Evolutionary conservation across 2,888 invertebrate genomes (phyloP).

Genomic region (Campoletis raptor): DNA sequence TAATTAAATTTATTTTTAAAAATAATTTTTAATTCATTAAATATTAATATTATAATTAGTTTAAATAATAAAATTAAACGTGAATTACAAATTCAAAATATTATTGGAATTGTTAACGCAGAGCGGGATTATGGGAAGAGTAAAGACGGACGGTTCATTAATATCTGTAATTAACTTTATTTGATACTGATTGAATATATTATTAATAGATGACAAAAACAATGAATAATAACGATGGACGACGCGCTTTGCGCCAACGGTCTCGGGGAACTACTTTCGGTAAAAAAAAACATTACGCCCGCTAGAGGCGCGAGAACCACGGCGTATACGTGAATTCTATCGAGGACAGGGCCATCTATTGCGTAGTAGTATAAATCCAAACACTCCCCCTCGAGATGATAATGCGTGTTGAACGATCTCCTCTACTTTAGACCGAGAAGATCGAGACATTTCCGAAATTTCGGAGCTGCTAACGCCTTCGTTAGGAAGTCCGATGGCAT

Average conservation of each 20-base stretch:
- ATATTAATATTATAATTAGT: conserved; percentile 73
- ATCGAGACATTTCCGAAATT: neutral
- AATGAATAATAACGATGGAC: too few relatives aligned
- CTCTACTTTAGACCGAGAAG: neutral
- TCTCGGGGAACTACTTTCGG: too few relatives aligned
- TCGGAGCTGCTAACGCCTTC: neutral
- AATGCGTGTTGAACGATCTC: neutral
- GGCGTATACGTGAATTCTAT: too few relatives aligned
- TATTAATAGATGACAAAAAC: too few relatives aligned
- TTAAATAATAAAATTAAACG: conserved; percentile 56
- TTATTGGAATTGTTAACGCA: conserved; percentile 85
- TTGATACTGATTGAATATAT: too few relatives aligned
- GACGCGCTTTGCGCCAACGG: too few relatives aligned
- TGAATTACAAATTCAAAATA: conserved; percentile 60
- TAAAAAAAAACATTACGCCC: too few relatives aligned
- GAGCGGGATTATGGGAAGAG: too few relatives aligned
- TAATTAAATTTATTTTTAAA: conserved; percentile 89
- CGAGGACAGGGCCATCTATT: too few relatives aligned
- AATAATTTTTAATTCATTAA: conserved; percentile 87
- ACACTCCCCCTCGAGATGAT: neutral
- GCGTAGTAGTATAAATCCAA: neutral
- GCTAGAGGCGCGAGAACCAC: too few relatives aligned
- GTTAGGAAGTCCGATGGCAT: neutral
- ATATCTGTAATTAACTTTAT: too few relatives aligned
- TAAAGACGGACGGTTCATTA: too few relatives aligned